Base-by-base conservation (phyloP, 2,113 vertebrate species). In the Cariama cristata region DNA sequence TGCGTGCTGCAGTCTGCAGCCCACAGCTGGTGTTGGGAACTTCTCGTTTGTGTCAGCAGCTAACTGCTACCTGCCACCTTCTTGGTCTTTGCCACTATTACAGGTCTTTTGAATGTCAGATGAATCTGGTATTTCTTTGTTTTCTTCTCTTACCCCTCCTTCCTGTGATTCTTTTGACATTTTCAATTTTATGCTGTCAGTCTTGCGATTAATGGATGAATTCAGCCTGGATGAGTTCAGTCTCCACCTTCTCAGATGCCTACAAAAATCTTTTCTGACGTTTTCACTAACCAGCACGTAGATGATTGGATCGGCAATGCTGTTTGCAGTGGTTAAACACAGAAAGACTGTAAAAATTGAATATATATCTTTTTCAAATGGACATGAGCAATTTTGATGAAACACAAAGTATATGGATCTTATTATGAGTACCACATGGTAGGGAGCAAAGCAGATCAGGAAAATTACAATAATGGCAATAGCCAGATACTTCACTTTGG, bases 371-470 rank as follows among this genome's bases (percentile, higher is more conserved):
- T 21, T 12, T 82, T 99, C 98, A 10, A 99, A 98, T 28, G 52
- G 18, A 21, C 98, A 99, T 12, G 91, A 2, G 11, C 84, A 23
- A 2, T 63, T 71, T 4, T 9, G 18, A 38, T 97, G 89, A 23
- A 97, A 40, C 42, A 98, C 91, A 63, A 95, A 99, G 74, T 95
- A 56, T 24, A 97, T 6, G 3, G 99, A 98, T 11, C 98, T 97
- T 74, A 93, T 11, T 7, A 99, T 35, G 24, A 99, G 98, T 62
- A 99, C 96, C 28, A 98, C 24, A 47, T 99, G 99, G 86, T 99
- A 99, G 1, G 99, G 99, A 9, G 98, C 98, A 4, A 99, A 99
- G 93, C 99, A 99, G 38, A 98, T 63, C 68, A 99, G 89, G 98
- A 99, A 99, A 71, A 99, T 98, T 15, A 86, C 11, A 58, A 99